phyloP scores from a whole-genome alignment of 2,113 vertebrate genomes.

The Psophia crepitans region DNA sequence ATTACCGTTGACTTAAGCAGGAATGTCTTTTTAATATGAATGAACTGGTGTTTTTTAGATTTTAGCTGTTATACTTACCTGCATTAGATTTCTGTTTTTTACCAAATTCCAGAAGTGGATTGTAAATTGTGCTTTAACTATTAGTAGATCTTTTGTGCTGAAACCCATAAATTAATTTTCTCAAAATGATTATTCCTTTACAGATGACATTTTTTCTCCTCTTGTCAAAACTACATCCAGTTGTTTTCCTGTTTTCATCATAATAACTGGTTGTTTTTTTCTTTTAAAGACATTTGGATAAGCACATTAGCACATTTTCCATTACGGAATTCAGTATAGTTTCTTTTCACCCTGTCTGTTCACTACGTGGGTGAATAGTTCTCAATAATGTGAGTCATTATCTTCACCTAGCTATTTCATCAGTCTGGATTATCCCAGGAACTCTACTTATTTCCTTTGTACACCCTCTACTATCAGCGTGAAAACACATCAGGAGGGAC shows the following conservation, averaged over 20 bases:
- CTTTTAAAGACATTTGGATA: neutral
- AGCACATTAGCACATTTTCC: neutral
- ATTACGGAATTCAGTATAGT: neutral
- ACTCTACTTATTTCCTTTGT: neutral
- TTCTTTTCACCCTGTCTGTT: neutral
- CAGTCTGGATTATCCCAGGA: neutral
- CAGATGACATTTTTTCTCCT: neutral
- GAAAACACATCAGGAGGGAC: neutral
- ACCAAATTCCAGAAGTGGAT: neutral
- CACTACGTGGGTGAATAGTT: neutral
- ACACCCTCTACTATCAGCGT: neutral
- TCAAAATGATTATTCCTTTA: neutral
- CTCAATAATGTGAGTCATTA: neutral
- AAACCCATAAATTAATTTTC: neutral
- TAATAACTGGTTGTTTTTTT: neutral
- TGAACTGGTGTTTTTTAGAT: neutral
- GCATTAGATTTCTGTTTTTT: neutral
- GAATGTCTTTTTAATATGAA: neutral
- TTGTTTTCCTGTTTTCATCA: neutral
- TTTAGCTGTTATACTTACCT: neutral
- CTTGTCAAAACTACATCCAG: neutral
- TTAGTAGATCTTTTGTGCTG: neutral
- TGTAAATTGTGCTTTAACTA: neutral
- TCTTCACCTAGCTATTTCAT: neutral
- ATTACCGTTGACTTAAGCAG: neutral